phyloP scores from a whole-genome alignment of 1,140 invertebrate species.

The Lepidostoma basale region DNA sequence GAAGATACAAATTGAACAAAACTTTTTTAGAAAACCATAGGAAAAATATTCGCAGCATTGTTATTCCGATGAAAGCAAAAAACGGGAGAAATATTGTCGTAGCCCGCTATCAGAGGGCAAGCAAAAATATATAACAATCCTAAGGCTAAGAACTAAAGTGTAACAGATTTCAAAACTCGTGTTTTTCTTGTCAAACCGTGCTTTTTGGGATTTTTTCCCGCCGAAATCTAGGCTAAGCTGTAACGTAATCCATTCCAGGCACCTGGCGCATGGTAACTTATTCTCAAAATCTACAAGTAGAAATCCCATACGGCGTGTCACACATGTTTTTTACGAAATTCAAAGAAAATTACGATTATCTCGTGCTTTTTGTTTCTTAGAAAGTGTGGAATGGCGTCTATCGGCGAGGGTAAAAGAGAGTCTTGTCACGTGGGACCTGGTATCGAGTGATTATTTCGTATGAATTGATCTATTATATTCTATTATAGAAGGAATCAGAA shows the following conservation, averaged over 20 bases:
- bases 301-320: too few species aligned
- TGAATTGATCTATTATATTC: background rate
- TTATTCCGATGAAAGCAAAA: too few species aligned
- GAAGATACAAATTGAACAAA: too few species aligned
- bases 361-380: too few species aligned
- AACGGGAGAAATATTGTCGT: background rate
- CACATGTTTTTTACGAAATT: too few species aligned
- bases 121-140: background rate
- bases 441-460: background rate
- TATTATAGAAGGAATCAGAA: background rate
- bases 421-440: background rate
- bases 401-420: too few species aligned
- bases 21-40: too few species aligned
- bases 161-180: slow-evolving; percentile 22
- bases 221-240: slow-evolving; percentile 40
- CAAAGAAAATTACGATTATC: too few species aligned
- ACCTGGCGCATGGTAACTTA: too few species aligned
- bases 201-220: slow-evolving; percentile 36
- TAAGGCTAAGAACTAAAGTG: background rate
- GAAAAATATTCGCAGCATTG: too few species aligned
- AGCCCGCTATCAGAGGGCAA: background rate
- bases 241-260: slow-evolving; percentile 42
- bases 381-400: too few species aligned
- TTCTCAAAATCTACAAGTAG: too few species aligned
- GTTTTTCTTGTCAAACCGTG: slow-evolving; percentile 28